Base-by-base conservation (phyloP, 2,113 vertebrate species). In the Tachysurus fulvidraco region DNA sequence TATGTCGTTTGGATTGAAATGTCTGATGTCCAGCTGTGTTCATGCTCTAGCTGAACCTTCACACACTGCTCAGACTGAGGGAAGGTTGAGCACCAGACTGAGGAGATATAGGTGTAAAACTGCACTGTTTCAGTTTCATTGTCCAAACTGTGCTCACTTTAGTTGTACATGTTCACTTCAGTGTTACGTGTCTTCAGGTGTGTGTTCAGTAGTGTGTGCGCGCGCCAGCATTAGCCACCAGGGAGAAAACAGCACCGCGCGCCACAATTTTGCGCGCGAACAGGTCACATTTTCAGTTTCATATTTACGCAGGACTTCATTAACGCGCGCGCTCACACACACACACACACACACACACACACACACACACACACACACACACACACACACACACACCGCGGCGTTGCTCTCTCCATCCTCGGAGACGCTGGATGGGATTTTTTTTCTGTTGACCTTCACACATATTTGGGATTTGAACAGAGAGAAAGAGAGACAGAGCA, bases 231-330 rank as follows among this genome's bases (percentile, higher is more conserved):
- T 25, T 50, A 74, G 2, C 71, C 41, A 50, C 4, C 44, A 13
- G 8, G 44, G 25, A 23, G 10, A 55, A 16, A 55, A 55, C 36
- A 36, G 0, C 73, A 50, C 0, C 6, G 73, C 73, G 73, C 50
- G 76, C 74, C 25, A 77, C 46, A 77, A 54, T 41, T 73, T 81
- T 62, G 79, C 79, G 79, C 79, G 79, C 79, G 79, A 59, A 81
- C 30, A 62, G 28, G 19, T 59, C 23, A 41, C 30, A 60, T 81
- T 83, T 83, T 83, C 59, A 30, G 59, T 83, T 83, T 83, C 81
- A 65, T 46, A 83, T 65, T 65, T 44, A 62, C 28, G 52, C 78
- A 36, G 73, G 73, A 76, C 23, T 76, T 50, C 12, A 50, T 76
- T 77, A 77, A 14, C 2, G 23, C 46, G 46, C 46, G 23, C 44